Conservation (phyloP, 2,888 invertebrate species). For the Dicycla oo region DNA sequence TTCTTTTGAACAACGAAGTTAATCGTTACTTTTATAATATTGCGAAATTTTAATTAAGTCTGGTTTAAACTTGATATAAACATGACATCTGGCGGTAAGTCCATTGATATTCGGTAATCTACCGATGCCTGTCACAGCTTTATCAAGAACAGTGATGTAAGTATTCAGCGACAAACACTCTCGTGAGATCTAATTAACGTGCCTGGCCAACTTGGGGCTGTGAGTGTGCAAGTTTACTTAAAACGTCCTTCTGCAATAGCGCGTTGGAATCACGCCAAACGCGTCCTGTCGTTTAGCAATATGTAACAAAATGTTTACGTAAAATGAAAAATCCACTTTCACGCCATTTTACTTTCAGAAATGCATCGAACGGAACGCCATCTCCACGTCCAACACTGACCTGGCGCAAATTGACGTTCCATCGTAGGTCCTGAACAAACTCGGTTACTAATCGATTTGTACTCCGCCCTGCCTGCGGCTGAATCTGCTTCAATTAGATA, state of each 20-base stretch:
- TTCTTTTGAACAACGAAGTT: conserved; percentile 14
- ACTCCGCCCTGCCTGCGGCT: conserved; percentile 1
- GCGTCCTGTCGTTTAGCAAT: conserved; percentile 31
- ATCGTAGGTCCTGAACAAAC: conserved; percentile 33
- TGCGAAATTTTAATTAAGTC: conserved; percentile 19
- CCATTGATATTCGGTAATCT: conserved; percentile 21
- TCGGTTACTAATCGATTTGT: conserved; percentile 30
- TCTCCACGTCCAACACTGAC: conserved; percentile 35
- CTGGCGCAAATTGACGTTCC: conserved; percentile 35
- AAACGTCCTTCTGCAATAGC: conserved; percentile 74
- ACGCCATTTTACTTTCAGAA: conserved; percentile 4
- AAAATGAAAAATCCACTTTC: conserved; percentile 15
- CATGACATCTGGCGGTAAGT: conserved; percentile 14
- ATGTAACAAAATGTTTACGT: conserved; percentile 21
- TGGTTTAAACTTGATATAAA: conserved; percentile 17
- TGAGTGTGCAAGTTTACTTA: conserved; percentile 50
- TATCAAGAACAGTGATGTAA: conserved; percentile 35
- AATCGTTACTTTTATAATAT: conserved; percentile 16
- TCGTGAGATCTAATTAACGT: conserved; percentile 42
- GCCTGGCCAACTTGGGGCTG: conserved; percentile 21
- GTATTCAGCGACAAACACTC: conserved; percentile 39
- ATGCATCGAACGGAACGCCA: not conserved
- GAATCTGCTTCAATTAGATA: conserved; percentile 18
- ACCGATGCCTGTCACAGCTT: conserved; percentile 19
- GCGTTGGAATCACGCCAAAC: conserved; percentile 74